Conservation (phyloP, 1,140 invertebrate species). For the Prorops nasuta region DNA sequence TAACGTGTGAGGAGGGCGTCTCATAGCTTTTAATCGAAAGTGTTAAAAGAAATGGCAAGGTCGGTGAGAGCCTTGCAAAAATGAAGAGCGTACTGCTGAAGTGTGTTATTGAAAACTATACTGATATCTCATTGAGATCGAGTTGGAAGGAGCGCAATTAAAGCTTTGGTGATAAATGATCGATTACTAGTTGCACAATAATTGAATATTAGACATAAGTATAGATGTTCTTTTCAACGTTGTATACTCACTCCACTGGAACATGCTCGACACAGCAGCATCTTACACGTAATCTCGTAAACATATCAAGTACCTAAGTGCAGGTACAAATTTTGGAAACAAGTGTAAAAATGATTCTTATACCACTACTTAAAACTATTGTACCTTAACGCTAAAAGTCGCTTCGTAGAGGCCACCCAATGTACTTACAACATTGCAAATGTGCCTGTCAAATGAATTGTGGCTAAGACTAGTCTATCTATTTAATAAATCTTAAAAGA, state of each 20-base stretch:
- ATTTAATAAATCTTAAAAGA: no score
- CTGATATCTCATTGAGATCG: no score
- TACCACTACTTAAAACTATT: conserved; percentile 28
- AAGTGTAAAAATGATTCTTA: conserved; percentile 38
- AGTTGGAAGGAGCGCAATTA: no score
- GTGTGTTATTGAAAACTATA: no score
- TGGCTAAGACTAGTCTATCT: conserved; percentile 34
- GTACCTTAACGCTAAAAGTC: conserved; percentile 33
- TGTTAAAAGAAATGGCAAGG: no score
- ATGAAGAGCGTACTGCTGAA: no score
- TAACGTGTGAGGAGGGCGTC: no score
- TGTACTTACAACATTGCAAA: conserved; percentile 55
- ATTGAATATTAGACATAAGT: conserved; percentile 33
- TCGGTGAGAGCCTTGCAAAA: no score
- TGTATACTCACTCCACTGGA: conserved; percentile 48
- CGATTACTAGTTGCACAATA: conserved; percentile 41
- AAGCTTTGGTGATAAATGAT: no score
- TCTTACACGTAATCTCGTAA: conserved; percentile 47
- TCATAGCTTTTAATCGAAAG: no score
- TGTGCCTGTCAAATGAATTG: conserved; percentile 40
- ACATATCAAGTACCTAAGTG: conserved; percentile 50
- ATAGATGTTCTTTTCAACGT: conserved; percentile 39
- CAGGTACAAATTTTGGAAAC: conserved; percentile 44
- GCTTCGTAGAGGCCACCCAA: conserved; percentile 43
- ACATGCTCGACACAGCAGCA: conserved; percentile 39